Percentiles rank a stretch among this genome's conserved stretches.
Evolutionary conservation across 2,888 invertebrate genomes (phyloP).

Genomic region (Noctua comes): DNA sequence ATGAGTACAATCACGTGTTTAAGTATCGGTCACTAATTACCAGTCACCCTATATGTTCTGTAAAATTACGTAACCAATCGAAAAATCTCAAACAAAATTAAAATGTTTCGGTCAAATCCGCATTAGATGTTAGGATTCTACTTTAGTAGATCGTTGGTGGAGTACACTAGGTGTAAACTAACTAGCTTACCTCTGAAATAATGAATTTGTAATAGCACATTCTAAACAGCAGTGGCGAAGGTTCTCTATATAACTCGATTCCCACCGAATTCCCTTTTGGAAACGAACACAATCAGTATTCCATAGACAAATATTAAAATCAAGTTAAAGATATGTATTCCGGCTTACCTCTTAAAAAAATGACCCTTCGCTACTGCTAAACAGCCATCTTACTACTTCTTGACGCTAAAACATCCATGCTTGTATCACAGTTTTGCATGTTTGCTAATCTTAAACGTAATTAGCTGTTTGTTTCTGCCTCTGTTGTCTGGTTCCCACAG

Average conservation of each 20-base stretch:
- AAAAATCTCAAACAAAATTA: not conserved
- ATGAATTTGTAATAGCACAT: too few relatives aligned
- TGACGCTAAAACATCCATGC: slow-evolving; percentile 4
- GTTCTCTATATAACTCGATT: too few relatives aligned
- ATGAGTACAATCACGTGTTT: too few relatives aligned
- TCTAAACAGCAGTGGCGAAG: too few relatives aligned
- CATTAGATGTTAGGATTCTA: not conserved
- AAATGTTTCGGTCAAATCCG: not conserved
- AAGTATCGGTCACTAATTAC: too few relatives aligned
- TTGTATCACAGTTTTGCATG: slow-evolving; percentile 33
- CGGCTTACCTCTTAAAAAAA: too few relatives aligned
- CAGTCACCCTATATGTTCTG: too few relatives aligned
- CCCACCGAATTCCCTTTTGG: too few relatives aligned
- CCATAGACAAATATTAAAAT: too few relatives aligned
- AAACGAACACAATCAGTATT: too few relatives aligned
- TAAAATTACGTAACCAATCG: not conserved
- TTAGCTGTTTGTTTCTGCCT: slow-evolving; percentile 37
- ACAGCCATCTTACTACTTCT: not conserved
- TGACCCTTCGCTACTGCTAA: not conserved
- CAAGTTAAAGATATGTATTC: too few relatives aligned
- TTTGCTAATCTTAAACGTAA: slow-evolving; percentile 44
- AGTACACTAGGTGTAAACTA: not conserved
- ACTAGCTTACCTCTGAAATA: too few relatives aligned
- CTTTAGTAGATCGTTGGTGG: not conserved
- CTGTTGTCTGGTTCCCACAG: slow-evolving; percentile 64